Base-by-base conservation (phyloP, 2,797 vertebrate species). In the Tangara arthus region DNA sequence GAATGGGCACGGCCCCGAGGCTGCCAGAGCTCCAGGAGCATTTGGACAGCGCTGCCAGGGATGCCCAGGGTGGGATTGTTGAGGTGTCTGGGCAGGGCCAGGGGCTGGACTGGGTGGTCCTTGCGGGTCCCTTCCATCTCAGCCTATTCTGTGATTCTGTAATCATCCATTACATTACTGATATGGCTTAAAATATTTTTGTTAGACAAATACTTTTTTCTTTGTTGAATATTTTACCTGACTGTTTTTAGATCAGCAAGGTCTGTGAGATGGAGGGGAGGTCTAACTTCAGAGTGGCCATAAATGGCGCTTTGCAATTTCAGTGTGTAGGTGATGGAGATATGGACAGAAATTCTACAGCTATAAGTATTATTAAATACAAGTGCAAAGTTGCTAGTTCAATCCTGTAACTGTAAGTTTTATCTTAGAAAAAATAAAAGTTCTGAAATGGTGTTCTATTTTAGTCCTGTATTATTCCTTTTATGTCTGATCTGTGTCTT, bases 11-110 rank as follows among this genome's bases (percentile, higher is more conserved):
- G 0, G 19, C 53, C 34, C 28, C 1, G 4, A 34, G 34, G 52
- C 77, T 57, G 52, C 42, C 46, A 18, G 39, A 71, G 47, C 66
- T 61, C 22, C 47, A 44, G 66, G n/a, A 44, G 27, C 2, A 1
- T 21, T 70, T 14, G 56, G 27, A 2, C 46, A 50, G 6, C 2
- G 0, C 41, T 39, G 6, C 46, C 27, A 53, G 79, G 56, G n/a
- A 6, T 60, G 56, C 2, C 0, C n/a, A n/a, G n/a, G 57, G 4
- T 37, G 66, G 57, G 18, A 0, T 9, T 70, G 44, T 10, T 23
- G 56, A 15, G 37, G 22, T 0, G 11, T 53, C 56, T 53, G 39
- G 0, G 47, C 23, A 61, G 47, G 46, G 9, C 0, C 14, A 44
- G 56, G 47, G 1, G 22, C 1, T 17, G n/a, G 12, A 1, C 27